Evolutionary conservation across 1,140 invertebrate species (phyloP).

Genomic region (Octopus sinensis): DNA sequence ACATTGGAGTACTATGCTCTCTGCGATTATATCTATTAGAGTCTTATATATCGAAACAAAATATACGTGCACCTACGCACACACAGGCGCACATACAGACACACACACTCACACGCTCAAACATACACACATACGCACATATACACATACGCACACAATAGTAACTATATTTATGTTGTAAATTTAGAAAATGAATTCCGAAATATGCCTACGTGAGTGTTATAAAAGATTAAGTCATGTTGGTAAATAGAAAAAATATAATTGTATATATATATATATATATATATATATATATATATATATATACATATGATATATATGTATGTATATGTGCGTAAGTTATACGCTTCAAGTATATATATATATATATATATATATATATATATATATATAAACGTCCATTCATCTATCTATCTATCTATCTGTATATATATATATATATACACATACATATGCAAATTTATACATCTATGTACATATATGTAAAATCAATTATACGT

Average conservation of each 20-base stretch:
- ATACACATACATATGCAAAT: background rate
- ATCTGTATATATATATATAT: background rate
- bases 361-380: background rate
- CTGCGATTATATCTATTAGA: too few relatives aligned
- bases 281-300: background rate
- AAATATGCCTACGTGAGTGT: too few relatives aligned
- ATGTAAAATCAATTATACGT: background rate
- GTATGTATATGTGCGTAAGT: background rate
- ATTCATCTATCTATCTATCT: background rate
- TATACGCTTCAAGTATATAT: background rate
- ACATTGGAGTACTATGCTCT: too few relatives aligned
- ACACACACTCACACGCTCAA: background rate
- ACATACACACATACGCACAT: background rate
- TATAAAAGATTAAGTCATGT: too few relatives aligned
- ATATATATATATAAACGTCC: background rate
- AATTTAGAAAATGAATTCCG: too few relatives aligned
- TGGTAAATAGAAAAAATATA: background rate
- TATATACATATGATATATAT: background rate
- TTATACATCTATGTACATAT: background rate
- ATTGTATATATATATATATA: background rate
- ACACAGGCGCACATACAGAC: background rate
- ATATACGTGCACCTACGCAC: background rate
- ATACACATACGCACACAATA: background rate
- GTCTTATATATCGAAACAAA: background rate
- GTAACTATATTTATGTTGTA: too few relatives aligned